phyloP scores from a whole-genome alignment of 2,113 vertebrate genomes.

The Oryzias woworae region DNA sequence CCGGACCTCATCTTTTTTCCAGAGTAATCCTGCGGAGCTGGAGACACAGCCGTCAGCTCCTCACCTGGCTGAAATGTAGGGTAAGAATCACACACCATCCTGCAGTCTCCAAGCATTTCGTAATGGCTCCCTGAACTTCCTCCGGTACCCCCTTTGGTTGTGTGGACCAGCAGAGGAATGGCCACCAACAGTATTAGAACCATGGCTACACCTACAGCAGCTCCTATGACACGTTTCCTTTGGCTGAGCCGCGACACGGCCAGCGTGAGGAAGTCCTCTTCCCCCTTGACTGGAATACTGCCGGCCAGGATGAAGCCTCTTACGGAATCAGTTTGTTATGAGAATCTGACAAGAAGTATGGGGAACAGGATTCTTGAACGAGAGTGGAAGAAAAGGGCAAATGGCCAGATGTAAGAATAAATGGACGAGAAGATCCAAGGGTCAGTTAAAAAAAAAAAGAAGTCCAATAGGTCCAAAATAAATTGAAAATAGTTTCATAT shows the following conservation, averaged over 20 bases:
- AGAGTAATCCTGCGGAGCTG: slow-evolving; percentile 82
- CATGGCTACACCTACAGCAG: slow-evolving; percentile 93
- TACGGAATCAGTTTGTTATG: slow-evolving; percentile 32
- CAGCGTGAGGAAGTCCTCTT: slow-evolving; percentile 94
- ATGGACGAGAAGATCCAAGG: slow-evolving; percentile 22
- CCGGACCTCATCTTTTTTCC: slow-evolving; percentile 86
- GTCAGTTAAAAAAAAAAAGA: slow-evolving; percentile 13
- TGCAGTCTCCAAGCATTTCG: slow-evolving; percentile 90
- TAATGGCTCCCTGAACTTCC: slow-evolving; percentile 81
- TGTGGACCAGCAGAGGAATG: slow-evolving; percentile 93
- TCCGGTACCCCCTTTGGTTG: slow-evolving; percentile 81
- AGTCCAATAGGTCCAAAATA: slow-evolving; percentile 8
- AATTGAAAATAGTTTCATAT: slow-evolving; percentile 21
- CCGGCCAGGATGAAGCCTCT: slow-evolving; percentile 74
- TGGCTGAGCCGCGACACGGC: slow-evolving; percentile 91
- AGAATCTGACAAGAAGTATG: slow-evolving; percentile 34
- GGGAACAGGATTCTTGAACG: slow-evolving; percentile 2
- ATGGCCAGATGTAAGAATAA: slow-evolving; percentile 36
- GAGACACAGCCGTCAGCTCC: slow-evolving; percentile 80
- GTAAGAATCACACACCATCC: slow-evolving; percentile 90
- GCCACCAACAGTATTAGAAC: slow-evolving; percentile 91
- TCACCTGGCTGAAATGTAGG: slow-evolving; percentile 81
- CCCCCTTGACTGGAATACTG: slow-evolving; percentile 92
- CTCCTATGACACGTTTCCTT: slow-evolving; percentile 91
- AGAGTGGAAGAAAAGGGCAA: slow-evolving; percentile 34